These are phyloP conservation scores for Piliocolobus tephrosceles DNA, from an alignment of 2,113 vertebrate genomes.

Conservation along the genomic window DNA sequence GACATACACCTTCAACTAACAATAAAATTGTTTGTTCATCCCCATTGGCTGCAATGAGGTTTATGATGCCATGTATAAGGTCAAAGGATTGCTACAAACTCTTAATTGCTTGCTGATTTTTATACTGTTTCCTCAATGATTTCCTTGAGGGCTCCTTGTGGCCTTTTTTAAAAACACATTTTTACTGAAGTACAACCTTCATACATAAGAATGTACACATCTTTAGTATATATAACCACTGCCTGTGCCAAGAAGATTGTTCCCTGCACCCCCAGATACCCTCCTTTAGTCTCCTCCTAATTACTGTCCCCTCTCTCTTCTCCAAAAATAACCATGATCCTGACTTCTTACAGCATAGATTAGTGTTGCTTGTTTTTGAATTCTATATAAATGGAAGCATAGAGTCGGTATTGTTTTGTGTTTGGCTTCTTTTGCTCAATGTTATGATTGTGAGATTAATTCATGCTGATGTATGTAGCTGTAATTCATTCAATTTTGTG, in stretches of 20 bases:
- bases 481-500: background rate
- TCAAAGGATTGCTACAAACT: conserved; percentile 21
- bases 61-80: background rate
- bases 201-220: background rate
- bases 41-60: background rate
- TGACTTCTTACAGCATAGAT: background rate
- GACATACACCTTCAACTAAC: background rate
- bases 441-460: conserved; percentile 33
- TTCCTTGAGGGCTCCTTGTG: background rate
- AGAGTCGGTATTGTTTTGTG: background rate
- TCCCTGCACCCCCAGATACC: background rate
- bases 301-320: background rate
- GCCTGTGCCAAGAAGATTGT: background rate
- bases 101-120: conserved; percentile 11
- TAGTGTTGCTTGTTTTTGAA: background rate
- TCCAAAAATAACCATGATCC: background rate
- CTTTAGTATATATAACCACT: background rate
- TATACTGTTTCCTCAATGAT: background rate
- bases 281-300: background rate
- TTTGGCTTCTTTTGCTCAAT: background rate
- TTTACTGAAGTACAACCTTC: background rate
- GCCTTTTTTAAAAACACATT: background rate
- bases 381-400: background rate
- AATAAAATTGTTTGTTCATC: background rate
- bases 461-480: background rate